Evolutionary conservation across 2,888 invertebrate genomes (phyloP), one percentile per base, ranked within the genome.

Genomic region (Congeria kusceri): DNA sequence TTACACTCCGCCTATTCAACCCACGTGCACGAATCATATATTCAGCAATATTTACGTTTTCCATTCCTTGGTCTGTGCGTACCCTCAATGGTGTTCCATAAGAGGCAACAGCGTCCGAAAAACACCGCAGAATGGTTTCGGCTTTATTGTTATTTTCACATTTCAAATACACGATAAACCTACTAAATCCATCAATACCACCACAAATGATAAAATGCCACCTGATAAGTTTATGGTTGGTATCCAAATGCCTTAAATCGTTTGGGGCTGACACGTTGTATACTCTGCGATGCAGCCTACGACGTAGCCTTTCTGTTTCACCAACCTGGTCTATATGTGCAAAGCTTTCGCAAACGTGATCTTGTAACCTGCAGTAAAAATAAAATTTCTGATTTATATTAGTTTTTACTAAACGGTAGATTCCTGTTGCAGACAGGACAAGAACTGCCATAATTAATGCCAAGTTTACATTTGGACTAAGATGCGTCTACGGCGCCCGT

Each of bases 171-270:
- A 47, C 46, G 13, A 79, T 56, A 23, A 79, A 61, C 20, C 82
- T 59, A 47, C 82, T 79, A 53, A 79, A 79, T 5, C 82, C 82
- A 68, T 79, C 82, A 29, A 79, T 79, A 3, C 79, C 76, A 29
- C 70, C 82, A 39, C 47, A 61, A 47, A 79, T 77, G 9, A 83
- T 49, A 20, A 83, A 70, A 56, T 70, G 59, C 79, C 77, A 83
- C 20, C 79, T 46, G 46, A 83, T 83, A 13, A 83, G 67, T 46
- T 70, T 83, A 61, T 82, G 76, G 29, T 79, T 79, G 1, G 79
- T 79, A 28, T 83, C 82, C 27, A 83, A 18, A 49, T 83, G 82
- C 79, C 82, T 76, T 3, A 79, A 28, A 61, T 76, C 66, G 28
- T 83, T 83, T 28, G 77, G 67, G 9, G 44, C 71, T n/a, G n/a